phyloP scores from a whole-genome alignment of 1,140 invertebrate species.

The Cherax destructor region DNA sequence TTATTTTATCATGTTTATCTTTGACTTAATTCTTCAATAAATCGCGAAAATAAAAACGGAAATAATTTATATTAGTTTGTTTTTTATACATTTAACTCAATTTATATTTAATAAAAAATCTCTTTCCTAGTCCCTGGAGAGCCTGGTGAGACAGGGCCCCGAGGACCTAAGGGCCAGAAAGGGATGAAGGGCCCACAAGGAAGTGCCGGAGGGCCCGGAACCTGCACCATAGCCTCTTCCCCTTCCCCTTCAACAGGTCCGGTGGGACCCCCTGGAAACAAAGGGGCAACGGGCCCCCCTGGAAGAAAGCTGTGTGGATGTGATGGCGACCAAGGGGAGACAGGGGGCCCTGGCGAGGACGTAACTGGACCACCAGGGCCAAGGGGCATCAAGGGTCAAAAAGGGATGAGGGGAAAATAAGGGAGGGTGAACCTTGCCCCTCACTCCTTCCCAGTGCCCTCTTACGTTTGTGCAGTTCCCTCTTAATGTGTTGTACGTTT shows the following conservation, averaged over 20 bases:
- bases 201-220: slow-evolving; percentile 2
- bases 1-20: too few species aligned
- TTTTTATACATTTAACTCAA: too few species aligned
- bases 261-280: slow-evolving; percentile 22
- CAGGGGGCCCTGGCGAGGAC: not conserved
- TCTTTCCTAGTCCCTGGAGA: slow-evolving; percentile 7
- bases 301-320: slow-evolving; percentile 20
- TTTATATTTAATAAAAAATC: too few species aligned
- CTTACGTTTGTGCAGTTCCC: too few species aligned
- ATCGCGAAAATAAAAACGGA: too few species aligned
- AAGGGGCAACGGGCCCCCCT: slow-evolving; percentile 12
- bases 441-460: too few species aligned
- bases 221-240: slow-evolving; percentile 3
- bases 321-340: slow-evolving; percentile 11
- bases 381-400: slow-evolving; percentile 26
- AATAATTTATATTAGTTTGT: too few species aligned
- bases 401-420: not conserved
- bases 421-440: too few species aligned
- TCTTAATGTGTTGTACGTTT: too few species aligned
- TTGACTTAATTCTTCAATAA: too few species aligned
- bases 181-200: slow-evolving; percentile 28
- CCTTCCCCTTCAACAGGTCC: not conserved
- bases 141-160: slow-evolving; percentile 12
- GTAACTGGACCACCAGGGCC: slow-evolving; percentile 6
- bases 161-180: slow-evolving; percentile 7